Evolutionary conservation across 2,113 vertebrate genomes (phyloP), one percentile per base, ranked within the genome.

Genomic region (Saguinus midas): DNA sequence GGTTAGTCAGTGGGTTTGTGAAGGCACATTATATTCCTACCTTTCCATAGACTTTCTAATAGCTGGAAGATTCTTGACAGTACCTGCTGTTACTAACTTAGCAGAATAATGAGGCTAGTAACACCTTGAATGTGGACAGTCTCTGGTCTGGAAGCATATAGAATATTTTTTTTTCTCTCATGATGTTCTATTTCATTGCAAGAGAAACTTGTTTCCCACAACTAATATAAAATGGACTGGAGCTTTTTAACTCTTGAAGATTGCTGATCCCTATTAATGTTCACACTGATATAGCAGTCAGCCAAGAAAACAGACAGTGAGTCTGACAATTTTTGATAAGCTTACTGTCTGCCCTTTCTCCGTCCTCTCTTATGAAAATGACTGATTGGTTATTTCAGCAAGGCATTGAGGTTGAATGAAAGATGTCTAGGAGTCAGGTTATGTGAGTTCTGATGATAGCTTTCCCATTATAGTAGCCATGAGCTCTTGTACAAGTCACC

Each of bases 1-100:
- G 99, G 99, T 99, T 87, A 97, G 98, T 0, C 0, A 48, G 45
- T 27, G 78, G 21, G 48, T 43, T 27, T 70, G 21, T 35, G 89
- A 89, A 93, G 43, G 20, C n/a, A 57, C 29, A 0, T 68, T 94
- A n/a, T 37, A 37, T 76, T 23, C 25, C 48, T 50, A n/a, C 18
- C 90, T 95, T 86, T 92, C 45, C n/a, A 14, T 83, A 83, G 21
- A 35, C 25, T 21, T 57, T 95, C 75, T 14, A 72, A 79, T 92
- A 52, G 52, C 12, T 83, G 16, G 75, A 81, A 58, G 25, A 75
- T 81, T 91, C 17, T 87, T 90, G 2, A 75, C 35, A 73, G 29
- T 52, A 81, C 48, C 21, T 80, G 2, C 91, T 89, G 27, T 55
- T 87, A 35, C 35, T 64, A 79, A 45, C 43, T 90, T 66, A 84